Evolutionary conservation across 1,140 invertebrate genomes (phyloP).

Genomic region (Phortica variegata): DNA sequence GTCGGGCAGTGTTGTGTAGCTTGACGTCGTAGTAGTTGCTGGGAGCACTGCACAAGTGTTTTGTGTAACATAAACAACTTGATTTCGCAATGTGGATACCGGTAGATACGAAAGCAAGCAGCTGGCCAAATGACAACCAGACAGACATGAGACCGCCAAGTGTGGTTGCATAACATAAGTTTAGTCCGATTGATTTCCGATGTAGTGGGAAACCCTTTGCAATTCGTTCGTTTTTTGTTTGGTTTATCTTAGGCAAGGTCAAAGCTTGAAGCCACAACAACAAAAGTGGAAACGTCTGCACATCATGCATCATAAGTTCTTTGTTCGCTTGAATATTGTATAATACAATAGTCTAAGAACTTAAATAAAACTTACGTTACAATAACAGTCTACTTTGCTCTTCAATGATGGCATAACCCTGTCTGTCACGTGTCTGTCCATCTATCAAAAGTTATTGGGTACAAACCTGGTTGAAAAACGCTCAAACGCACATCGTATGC

Average conservation of each 20-base stretch:
- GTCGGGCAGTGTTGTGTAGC: constrained; percentile 20
- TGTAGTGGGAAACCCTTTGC: not conserved
- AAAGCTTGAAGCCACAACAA: constrained; percentile 2
- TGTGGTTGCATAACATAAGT: constrained; percentile 7
- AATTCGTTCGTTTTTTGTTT: constrained; percentile 10
- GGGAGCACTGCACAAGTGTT: no score
- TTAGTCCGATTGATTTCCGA: constrained; percentile 7
- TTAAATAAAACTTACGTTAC: no score
- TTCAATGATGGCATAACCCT: no score
- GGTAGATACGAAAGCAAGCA: not conserved
- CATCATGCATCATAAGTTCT: constrained; percentile 15
- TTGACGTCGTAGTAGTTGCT: not conserved
- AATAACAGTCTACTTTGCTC: no score
- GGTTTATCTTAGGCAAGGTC: constrained; percentile 20
- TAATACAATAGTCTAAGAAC: no score
- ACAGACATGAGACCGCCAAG: not conserved
- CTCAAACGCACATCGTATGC: no score
- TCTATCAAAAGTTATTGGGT: no score
- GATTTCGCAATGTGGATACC: no score
- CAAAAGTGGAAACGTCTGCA: constrained; percentile 17
- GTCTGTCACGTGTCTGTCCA: no score
- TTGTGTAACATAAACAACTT: not conserved
- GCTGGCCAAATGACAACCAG: no score
- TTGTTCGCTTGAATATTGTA: constrained; percentile 12
- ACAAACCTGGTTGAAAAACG: no score